These are phyloP conservation scores for Cepaea hortensis DNA, from an alignment of 2,888 invertebrate species.

Conservation along the genomic window DNA sequence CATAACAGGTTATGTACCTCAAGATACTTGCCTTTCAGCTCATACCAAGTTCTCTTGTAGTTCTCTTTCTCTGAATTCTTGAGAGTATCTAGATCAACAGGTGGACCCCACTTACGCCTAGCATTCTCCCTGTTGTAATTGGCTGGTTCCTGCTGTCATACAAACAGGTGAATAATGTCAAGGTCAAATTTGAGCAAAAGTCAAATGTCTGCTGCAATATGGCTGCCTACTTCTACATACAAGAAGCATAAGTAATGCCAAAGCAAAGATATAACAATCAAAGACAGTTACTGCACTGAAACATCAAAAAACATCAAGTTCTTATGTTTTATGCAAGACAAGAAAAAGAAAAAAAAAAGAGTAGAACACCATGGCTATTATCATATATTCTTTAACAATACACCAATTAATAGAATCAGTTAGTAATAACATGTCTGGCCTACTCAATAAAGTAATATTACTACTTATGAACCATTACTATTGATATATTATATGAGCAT, in stretches of 20 bases:
- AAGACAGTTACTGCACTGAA: not conserved
- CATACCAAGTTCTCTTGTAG: slow-evolving; percentile 40
- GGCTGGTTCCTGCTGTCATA: slow-evolving; percentile 23
- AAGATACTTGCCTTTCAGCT: slow-evolving; percentile 41
- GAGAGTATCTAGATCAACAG: slow-evolving; percentile 34
- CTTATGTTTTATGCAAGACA: not conserved
- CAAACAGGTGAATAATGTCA: not conserved
- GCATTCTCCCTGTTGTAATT: slow-evolving; percentile 13
- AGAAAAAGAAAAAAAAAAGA: not conserved
- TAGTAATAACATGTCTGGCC: not conserved
- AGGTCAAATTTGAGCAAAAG: not conserved
- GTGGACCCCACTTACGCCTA: slow-evolving; percentile 44
- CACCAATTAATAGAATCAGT: not conserved
- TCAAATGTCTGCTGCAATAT: not conserved
- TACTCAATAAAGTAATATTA: not conserved
- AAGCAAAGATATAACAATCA: not conserved
- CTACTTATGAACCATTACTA: no score
- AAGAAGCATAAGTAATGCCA: not conserved
- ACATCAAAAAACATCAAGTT: not conserved
- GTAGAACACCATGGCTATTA: not conserved
- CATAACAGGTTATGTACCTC: slow-evolving; percentile 28
- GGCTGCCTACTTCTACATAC: not conserved
- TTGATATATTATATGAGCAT: no score
- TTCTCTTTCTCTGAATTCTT: slow-evolving; percentile 33
- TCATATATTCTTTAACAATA: not conserved